These are phyloP conservation scores for Gnathonemus echidnorhynchus DNA, from an alignment of 2,113 vertebrate genomes.

Conservation along the genomic window DNA sequence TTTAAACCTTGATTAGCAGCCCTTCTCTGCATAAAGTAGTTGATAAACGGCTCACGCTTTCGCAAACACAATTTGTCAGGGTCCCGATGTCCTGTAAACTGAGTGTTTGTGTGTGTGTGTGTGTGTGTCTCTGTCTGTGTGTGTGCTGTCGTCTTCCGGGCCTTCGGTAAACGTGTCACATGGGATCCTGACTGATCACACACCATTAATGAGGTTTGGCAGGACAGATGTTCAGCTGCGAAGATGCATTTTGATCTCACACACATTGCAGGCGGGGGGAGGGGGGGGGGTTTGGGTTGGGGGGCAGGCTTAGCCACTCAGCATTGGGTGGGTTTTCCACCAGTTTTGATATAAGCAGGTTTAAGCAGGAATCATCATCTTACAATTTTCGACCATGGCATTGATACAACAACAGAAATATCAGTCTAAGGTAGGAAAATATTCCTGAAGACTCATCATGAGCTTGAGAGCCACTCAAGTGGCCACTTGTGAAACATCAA, in stretches of 20 bases:
- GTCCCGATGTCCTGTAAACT: neutral
- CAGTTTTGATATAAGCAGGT: neutral
- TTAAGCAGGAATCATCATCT: neutral
- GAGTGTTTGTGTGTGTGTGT: neutral
- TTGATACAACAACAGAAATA: neutral
- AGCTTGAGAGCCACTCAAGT: neutral
- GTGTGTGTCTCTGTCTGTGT: neutral
- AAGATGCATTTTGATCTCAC: neutral
- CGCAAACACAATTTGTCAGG: neutral
- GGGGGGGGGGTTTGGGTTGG: neutral
- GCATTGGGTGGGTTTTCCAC: neutral
- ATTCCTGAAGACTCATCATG: neutral
- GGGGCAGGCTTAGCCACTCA: neutral
- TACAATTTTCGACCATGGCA: neutral
- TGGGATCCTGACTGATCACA: neutral
- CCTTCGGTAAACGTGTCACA: neutral
- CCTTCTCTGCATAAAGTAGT: neutral
- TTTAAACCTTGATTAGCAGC: neutral
- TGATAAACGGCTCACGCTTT: neutral
- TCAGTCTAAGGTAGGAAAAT: neutral
- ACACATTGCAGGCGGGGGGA: neutral
- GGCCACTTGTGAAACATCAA: neutral
- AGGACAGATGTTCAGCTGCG: neutral
- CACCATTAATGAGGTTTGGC: neutral
- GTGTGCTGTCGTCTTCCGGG: neutral